phyloP scores from a whole-genome alignment of 2,888 invertebrate species.

The Cantharis rufa region DNA sequence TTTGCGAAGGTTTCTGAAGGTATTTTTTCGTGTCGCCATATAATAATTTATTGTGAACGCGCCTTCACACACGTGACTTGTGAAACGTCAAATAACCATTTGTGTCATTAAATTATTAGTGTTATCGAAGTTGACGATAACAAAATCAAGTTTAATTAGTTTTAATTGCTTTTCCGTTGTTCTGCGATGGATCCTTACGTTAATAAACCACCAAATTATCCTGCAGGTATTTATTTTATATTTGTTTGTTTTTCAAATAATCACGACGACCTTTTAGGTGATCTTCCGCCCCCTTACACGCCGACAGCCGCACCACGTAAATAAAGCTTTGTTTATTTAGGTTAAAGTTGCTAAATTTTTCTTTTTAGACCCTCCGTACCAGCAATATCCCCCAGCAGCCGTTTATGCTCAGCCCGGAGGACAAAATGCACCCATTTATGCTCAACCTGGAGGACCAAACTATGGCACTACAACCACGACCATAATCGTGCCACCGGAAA shows the following conservation, averaged over 20 bases:
- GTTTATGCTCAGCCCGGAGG: slow-evolving; percentile 37
- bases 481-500: slow-evolving; percentile 72
- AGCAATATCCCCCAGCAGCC: slow-evolving; percentile 11
- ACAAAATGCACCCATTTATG: slow-evolving; percentile 25
- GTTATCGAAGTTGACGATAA: background rate
- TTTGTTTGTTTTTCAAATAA: background rate
- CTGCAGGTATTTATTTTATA: background rate
- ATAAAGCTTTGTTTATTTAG: background rate
- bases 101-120: background rate
- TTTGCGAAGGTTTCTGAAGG: background rate
- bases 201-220: slow-evolving; percentile 8
- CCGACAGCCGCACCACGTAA: slow-evolving; percentile 10
- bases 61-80: background rate
- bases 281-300: slow-evolving; percentile 30
- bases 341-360: background rate
- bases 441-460: slow-evolving; percentile 52
- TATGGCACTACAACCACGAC: slow-evolving; percentile 60
- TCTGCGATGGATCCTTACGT: background rate
- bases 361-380: slow-evolving; percentile 11
- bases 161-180: background rate
- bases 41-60: background rate
- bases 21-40: background rate
- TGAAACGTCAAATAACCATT: background rate
- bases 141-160: background rate
- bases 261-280: slow-evolving; percentile 1